Evolutionary conservation across 2,888 invertebrate genomes (phyloP).

Genomic region (Antitype chi): DNA sequence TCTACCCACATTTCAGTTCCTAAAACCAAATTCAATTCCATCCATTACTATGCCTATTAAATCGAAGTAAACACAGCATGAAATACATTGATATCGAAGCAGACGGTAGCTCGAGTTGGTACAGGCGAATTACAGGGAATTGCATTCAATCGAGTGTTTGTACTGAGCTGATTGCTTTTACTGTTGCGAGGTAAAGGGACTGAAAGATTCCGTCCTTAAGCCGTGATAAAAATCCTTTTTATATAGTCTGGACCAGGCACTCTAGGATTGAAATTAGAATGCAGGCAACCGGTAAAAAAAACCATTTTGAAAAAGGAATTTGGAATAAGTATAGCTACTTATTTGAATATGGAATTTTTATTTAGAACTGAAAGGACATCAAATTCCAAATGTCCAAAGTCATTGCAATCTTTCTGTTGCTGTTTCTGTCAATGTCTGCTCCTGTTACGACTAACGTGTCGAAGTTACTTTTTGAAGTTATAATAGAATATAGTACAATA

Average conservation of each 20-base stretch:
- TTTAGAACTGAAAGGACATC: not conserved
- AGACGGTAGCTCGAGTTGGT: slow-evolving; percentile 53
- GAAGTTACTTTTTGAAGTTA: no score
- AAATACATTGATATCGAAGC: slow-evolving; percentile 54
- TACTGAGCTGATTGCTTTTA: slow-evolving; percentile 60
- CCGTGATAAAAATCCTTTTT: slow-evolving; percentile 4
- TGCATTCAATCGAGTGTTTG: slow-evolving; percentile 63
- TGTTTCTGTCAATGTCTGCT: not conserved
- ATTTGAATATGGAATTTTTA: not conserved
- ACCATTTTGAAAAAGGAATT: not conserved
- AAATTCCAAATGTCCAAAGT: not conserved
- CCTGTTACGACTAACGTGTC: not conserved
- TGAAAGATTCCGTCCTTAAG: not conserved
- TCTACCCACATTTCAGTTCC: slow-evolving; percentile 6
- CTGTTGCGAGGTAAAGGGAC: slow-evolving; percentile 40
- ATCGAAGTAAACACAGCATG: slow-evolving; percentile 53
- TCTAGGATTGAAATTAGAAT: not conserved
- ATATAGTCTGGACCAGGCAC: not conserved
- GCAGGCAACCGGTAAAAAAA: no score
- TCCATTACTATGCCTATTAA: slow-evolving; percentile 29
- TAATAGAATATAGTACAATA: no score
- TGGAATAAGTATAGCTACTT: not conserved
- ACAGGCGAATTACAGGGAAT: slow-evolving; percentile 63
- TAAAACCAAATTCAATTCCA: slow-evolving; percentile 30
- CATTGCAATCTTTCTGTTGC: not conserved